Base-by-base conservation (phyloP, 2,888 invertebrate species). In the Linhomoeus sp. region DNA sequence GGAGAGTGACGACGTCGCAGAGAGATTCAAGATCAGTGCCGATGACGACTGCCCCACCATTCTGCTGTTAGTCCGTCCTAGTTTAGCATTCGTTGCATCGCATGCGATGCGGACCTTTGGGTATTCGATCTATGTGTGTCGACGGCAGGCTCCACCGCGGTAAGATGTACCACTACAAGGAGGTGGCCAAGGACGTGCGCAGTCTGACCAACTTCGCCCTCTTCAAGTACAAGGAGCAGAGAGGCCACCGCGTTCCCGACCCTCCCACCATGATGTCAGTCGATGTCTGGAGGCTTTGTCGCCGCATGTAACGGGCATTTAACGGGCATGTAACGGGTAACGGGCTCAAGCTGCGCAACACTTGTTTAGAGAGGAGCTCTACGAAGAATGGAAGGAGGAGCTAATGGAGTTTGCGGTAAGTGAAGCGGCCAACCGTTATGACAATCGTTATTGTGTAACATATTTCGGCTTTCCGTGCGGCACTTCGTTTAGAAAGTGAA, bases 121-220 rank as follows among this genome's bases (percentile, higher is more conserved):
- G n/a, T n/a, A n/a, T n/a, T n/a, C n/a, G n/a, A n/a, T n/a, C n/a
- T n/a, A n/a, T n/a, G n/a, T n/a, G n/a, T n/a, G n/a, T n/a, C n/a
- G n/a, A n/a, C n/a, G n/a, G 33, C 39, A 61, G 61, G 35, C 56
- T 62, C 52, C 62, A 63, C 45, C 57, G 61, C 14, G 63, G 62
- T 41, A 63, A 63, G 50, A 56, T 63, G 55, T 63, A 61, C 49
- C 56, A 61, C 24, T 63, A 64, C 53, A 60, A 58, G 49, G 63
- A 64, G 7, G 47, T 56, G 3, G 63, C 63, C 1, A 55, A 57
- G 42, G 63, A 64, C 50, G 55, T 58, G n/a, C 53, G 56, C 24
- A 56, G 57, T n/a, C 49, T 64, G 36, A 54, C 55, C 38, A 53
- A 58, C 42, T 63, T 63, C 46, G 63, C 63, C 17, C 49, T 64